These are phyloP conservation scores for Polypterus senegalus DNA, from an alignment of 2,113 vertebrate species.

Conservation along the genomic window DNA sequence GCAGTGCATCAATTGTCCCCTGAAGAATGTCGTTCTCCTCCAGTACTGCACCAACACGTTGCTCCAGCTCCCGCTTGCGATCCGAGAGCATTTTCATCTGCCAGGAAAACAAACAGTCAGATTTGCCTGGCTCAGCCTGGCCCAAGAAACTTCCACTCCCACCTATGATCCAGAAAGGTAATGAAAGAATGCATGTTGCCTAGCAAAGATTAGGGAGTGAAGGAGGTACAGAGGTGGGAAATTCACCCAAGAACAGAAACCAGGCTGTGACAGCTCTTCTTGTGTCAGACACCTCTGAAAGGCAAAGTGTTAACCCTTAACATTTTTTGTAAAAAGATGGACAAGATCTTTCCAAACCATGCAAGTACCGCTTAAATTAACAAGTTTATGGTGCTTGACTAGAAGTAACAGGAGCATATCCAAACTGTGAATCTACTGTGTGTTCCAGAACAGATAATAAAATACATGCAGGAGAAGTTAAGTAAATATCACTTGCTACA, in stretches of 20 bases:
- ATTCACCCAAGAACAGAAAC: neutral
- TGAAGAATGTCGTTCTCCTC: constrained; percentile 87
- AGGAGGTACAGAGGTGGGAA: constrained; percentile 4
- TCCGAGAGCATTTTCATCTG: constrained; percentile 95
- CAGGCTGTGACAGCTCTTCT: neutral
- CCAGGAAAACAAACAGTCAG: constrained; percentile 7
- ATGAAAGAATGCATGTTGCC: constrained; percentile 27
- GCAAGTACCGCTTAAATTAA: too few relatives aligned
- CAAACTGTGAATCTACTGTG: too few relatives aligned
- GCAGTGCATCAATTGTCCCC: constrained; percentile 72
- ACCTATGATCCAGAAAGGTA: too few relatives aligned
- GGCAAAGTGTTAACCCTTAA: neutral
- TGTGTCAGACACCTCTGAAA: neutral
- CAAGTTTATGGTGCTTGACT: too few relatives aligned
- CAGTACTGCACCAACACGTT: constrained; percentile 64
- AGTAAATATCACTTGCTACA: too few relatives aligned
- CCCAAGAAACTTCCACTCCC: too few relatives aligned
- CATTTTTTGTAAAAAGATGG: neutral
- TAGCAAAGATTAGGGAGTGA: constrained; percentile 29
- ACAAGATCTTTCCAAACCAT: neutral
- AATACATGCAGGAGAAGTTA: too few relatives aligned
- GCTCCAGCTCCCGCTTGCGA: constrained; percentile 80
- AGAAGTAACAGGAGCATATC: too few relatives aligned
- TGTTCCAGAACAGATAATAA: too few relatives aligned
- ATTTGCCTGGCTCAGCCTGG: too few relatives aligned